These are phyloP conservation scores for Eolophus roseicapilla DNA, from an alignment of 2,113 vertebrate genomes.

Conservation along the genomic window DNA sequence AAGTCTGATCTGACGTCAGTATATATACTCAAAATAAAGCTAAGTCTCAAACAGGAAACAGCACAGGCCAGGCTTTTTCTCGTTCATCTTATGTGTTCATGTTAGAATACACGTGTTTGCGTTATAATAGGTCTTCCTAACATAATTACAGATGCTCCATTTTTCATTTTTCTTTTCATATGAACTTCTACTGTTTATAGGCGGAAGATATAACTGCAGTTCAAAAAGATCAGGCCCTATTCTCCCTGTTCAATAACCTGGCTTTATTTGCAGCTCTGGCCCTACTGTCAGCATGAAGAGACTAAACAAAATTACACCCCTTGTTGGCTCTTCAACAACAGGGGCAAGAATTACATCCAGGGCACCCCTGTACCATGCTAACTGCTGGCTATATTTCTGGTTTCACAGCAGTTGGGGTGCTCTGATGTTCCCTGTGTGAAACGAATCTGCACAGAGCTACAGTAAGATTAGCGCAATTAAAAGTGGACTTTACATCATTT, in stretches of 20 bases:
- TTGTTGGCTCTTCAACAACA: background rate
- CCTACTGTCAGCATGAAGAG: background rate
- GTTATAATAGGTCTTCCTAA: background rate
- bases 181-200: background rate
- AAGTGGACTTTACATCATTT: background rate
- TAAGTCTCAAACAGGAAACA: conserved; percentile 4
- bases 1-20: background rate
- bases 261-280: background rate
- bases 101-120: background rate
- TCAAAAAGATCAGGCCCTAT: background rate
- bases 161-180: background rate
- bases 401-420: background rate
- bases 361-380: background rate
- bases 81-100: background rate
- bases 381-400: background rate
- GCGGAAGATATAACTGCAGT: background rate
- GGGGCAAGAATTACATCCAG: background rate
- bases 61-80: background rate
- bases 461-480: background rate
- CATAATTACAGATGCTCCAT: background rate
- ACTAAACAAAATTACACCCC: background rate
- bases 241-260: background rate
- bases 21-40: background rate
- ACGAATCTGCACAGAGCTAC: background rate
- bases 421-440: background rate